These are phyloP conservation scores for Melieria crassipennis DNA, from an alignment of 2,888 invertebrate species.

Conservation along the genomic window DNA sequence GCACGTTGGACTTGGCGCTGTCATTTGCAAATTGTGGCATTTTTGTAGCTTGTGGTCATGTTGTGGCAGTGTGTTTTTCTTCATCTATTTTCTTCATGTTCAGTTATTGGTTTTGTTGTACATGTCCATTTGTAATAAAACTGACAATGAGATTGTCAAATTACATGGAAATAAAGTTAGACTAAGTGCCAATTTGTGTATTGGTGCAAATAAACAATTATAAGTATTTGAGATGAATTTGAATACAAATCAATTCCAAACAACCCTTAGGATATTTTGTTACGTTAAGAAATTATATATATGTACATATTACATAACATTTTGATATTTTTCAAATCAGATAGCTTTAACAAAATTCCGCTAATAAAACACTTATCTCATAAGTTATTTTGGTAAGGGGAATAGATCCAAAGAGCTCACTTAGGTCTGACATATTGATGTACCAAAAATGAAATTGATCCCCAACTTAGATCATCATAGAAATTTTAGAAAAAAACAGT, in stretches of 20 bases:
- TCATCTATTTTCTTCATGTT: not conserved
- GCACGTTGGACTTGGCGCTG: conserved; percentile 15
- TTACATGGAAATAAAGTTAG: conserved; percentile 52
- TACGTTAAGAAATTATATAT: no score
- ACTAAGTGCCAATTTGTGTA: conserved; percentile 57
- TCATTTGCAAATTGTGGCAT: conserved; percentile 24
- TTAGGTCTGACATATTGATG: no score
- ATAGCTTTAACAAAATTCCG: no score
- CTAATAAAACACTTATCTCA: no score
- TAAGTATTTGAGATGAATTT: not conserved
- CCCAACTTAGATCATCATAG: no score
- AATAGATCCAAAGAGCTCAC: no score
- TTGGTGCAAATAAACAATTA: not conserved
- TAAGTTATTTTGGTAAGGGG: no score
- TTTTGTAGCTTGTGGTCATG: conserved; percentile 3
- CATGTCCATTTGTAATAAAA: conserved; percentile 1
- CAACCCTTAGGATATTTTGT: no score
- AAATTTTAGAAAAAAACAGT: no score
- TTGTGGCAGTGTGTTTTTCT: not conserved
- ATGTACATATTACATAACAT: no score
- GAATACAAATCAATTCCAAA: not conserved
- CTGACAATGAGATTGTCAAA: conserved; percentile 34
- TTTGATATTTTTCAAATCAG: no score
- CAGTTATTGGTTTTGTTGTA: not conserved
- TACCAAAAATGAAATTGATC: no score